phyloP scores from a whole-genome alignment of 2,888 invertebrate species.

The Ditula angustiorana region DNA sequence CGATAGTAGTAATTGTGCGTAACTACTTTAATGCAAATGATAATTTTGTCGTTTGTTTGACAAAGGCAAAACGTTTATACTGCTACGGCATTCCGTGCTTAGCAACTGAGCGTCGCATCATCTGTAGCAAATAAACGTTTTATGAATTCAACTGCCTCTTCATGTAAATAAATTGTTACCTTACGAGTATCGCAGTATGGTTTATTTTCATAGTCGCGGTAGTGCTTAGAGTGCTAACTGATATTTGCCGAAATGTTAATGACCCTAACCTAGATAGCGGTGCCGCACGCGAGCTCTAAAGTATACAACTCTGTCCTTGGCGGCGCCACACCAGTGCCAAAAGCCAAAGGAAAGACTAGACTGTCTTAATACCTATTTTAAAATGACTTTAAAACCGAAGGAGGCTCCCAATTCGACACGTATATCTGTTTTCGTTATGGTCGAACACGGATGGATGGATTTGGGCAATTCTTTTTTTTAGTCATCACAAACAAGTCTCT shows the following conservation, averaged over 20 bases:
- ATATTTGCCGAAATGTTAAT: slow-evolving; percentile 7
- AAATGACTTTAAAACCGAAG: neutral
- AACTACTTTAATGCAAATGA: neutral
- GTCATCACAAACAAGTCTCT: too few relatives aligned
- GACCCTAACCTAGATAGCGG: slow-evolving; percentile 7
- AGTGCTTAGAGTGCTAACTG: neutral
- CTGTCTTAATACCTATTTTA: slow-evolving; percentile 4
- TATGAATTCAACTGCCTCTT: neutral
- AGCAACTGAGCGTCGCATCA: neutral
- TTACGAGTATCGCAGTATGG: neutral
- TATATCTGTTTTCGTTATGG: too few relatives aligned
- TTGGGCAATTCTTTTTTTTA: too few relatives aligned
- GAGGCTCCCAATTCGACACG: too few relatives aligned
- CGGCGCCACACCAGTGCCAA: neutral
- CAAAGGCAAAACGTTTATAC: neutral
- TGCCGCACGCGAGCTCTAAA: neutral
- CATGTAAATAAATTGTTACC: neutral
- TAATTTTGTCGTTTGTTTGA: neutral
- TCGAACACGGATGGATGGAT: too few relatives aligned
- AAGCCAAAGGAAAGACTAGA: slow-evolving; percentile 8
- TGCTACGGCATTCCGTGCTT: neutral
- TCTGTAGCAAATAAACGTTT: neutral
- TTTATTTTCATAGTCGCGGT: neutral
- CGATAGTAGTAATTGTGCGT: neutral
- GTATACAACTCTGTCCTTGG: slow-evolving; percentile 22